Percentiles rank a stretch among this genome's conserved stretches.
These are phyloP conservation scores for Argynnis bischoffii DNA, from an alignment of 2,888 invertebrate genomes.

Conservation along the genomic window DNA sequence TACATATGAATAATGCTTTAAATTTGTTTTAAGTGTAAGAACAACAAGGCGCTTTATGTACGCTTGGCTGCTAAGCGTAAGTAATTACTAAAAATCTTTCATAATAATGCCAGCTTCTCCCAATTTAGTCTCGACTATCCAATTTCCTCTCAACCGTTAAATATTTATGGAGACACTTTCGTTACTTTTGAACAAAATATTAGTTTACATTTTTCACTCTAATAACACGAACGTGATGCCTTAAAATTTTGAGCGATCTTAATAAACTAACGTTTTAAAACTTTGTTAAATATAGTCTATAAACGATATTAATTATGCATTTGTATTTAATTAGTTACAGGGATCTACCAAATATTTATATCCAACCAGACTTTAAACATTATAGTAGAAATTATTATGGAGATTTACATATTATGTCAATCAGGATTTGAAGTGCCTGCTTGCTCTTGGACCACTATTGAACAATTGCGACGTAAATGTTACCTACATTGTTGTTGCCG, in stretches of 20 bases:
- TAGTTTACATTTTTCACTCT: constrained; percentile 39
- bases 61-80: neutral
- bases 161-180: constrained; percentile 70
- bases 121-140: constrained; percentile 66
- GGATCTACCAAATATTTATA: too few species aligned
- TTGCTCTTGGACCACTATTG: neutral
- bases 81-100: constrained; percentile 21
- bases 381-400: too few species aligned
- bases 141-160: constrained; percentile 59
- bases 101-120: constrained; percentile 56
- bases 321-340: too few species aligned
- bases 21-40: neutral
- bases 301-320: too few species aligned
- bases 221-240: neutral
- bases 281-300: neutral
- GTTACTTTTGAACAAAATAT: constrained; percentile 37
- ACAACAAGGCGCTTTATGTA: neutral
- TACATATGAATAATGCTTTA: neutral
- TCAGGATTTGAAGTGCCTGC: neutral
- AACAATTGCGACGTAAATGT: neutral
- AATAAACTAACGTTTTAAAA: neutral
- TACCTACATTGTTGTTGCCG: neutral
- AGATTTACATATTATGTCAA: constrained; percentile 7
- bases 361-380: too few species aligned
- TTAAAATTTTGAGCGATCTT: neutral